Evolutionary conservation across 2,888 invertebrate species (phyloP).

Genomic region (Dicyrtomina minuta): DNA sequence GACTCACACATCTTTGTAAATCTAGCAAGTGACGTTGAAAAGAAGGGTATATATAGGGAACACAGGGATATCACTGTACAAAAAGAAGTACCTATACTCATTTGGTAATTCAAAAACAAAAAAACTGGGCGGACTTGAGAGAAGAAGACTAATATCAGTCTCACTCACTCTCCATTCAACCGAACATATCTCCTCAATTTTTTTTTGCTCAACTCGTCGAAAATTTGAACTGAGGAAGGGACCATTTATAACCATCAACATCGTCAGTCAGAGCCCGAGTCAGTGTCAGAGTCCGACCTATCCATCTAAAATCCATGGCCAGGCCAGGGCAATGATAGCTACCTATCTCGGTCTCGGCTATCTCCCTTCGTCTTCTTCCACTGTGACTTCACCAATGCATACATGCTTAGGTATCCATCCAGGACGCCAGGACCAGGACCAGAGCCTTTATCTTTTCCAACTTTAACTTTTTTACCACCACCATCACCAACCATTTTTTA

Average conservation of each 20-base stretch:
- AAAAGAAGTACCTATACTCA: conserved; percentile 25
- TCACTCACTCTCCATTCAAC: conserved; percentile 10
- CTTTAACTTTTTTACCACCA: too few species aligned
- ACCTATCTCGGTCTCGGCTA: too few species aligned
- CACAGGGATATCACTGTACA: background rate
- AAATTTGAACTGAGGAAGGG: conserved; percentile 22
- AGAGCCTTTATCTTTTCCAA: too few species aligned
- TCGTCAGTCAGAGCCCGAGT: too few species aligned
- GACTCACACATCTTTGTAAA: too few species aligned
- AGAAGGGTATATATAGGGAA: background rate
- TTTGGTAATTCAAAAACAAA: conserved; percentile 25
- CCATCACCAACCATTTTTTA: too few species aligned
- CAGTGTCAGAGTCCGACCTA: background rate
- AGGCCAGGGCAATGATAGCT: too few species aligned
- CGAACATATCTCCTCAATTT: conserved; percentile 1
- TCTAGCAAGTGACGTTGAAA: background rate
- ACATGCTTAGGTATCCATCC: too few species aligned
- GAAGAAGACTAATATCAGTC: conserved; percentile 13
- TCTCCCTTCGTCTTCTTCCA: too few species aligned
- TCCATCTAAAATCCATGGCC: too few species aligned
- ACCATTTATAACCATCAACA: conserved; percentile 22
- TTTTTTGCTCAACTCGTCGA: conserved; percentile 12
- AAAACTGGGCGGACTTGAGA: conserved; percentile 25
- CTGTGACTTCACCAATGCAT: too few species aligned
- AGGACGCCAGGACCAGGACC: too few species aligned